Evolutionary conservation across 2,797 vertebrate species (phyloP).

Genomic region (Choloepus didactylus): DNA sequence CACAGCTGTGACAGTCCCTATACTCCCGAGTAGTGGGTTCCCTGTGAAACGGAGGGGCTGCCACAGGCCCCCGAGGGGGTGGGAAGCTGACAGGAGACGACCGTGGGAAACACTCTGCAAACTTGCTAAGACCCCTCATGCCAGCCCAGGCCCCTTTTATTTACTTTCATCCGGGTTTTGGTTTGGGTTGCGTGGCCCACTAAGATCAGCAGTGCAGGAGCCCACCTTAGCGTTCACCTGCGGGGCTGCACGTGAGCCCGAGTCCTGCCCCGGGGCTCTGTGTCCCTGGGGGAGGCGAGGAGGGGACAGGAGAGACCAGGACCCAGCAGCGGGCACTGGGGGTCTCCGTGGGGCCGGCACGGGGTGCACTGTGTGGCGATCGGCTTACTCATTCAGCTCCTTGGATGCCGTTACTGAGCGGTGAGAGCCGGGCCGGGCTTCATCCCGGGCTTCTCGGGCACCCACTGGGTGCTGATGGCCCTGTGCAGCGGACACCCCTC

Average conservation of each 20-base stretch:
- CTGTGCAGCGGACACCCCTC: no score
- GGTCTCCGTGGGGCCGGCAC: no score
- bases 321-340: accelerated
- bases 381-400: not conserved
- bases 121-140: not conserved
- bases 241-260: not conserved
- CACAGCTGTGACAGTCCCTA: not conserved
- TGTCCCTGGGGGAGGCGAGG: not conserved
- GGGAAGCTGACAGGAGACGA: not conserved
- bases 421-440: not conserved
- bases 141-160: not conserved
- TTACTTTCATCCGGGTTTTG: not conserved
- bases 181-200: not conserved
- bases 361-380: accelerated
- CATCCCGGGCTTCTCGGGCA: no score
- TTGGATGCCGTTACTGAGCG: no score
- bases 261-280: no score
- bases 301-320: no score
- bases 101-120: not conserved
- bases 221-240: no score
- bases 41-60: not conserved
- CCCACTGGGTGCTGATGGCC: no score
- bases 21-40: not conserved
- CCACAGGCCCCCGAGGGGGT: not conserved
- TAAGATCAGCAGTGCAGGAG: not conserved